These are phyloP conservation scores for Amphiprion percula DNA, from an alignment of 2,113 vertebrate species.

Conservation along the genomic window DNA sequence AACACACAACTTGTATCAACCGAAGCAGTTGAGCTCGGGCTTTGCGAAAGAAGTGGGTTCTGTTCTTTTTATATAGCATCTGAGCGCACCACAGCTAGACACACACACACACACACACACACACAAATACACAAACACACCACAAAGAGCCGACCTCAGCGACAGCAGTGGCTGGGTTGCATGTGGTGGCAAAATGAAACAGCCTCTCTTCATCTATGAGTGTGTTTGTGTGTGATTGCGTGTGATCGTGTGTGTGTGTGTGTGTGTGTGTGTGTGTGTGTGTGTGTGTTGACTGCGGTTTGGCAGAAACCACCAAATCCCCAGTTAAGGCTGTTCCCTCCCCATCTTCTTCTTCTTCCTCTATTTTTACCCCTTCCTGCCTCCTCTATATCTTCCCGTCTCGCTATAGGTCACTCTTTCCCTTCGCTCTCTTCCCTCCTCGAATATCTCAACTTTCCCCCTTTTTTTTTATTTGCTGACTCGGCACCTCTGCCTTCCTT, in stretches of 20 bases:
- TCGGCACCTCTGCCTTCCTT: constrained; percentile 59
- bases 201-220: constrained; percentile 40
- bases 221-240: not conserved
- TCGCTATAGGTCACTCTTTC: constrained; percentile 23
- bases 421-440: not conserved
- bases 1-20: constrained; percentile 36
- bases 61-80: constrained; percentile 64
- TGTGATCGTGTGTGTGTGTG: constrained; percentile 11
- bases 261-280: constrained; percentile 12
- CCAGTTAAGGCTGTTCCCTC: constrained; percentile 32
- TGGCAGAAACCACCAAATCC: constrained; percentile 55
- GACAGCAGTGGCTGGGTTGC: constrained; percentile 40
- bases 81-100: constrained; percentile 15
- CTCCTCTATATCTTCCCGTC: constrained; percentile 3
- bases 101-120: constrained; percentile 13
- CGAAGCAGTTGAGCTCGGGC: constrained; percentile 23
- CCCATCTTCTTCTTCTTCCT: constrained; percentile 19
- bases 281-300: constrained; percentile 43
- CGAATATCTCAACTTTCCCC: constrained; percentile 58
- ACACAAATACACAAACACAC: constrained; percentile 6
- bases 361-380: constrained; percentile 40
- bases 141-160: constrained; percentile 51
- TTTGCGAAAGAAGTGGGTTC: constrained; percentile 62
- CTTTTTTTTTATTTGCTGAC: constrained; percentile 69
- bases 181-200: constrained; percentile 69